Conservation (phyloP, 2,888 invertebrate species). For the Prionchulus punctatus region DNA sequence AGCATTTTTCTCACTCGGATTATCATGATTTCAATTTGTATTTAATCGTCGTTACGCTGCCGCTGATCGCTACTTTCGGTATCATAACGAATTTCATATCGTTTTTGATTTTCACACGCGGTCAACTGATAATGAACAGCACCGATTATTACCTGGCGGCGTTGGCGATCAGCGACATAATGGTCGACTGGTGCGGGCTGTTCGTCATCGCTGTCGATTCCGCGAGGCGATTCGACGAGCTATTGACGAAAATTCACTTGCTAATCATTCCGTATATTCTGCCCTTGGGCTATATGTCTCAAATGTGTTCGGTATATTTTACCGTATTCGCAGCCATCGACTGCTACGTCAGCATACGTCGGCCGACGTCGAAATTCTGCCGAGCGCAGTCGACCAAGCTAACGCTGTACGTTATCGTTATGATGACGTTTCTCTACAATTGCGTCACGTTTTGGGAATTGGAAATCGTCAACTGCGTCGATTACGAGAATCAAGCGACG, state of each 20-base stretch:
- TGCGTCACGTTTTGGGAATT: conserved; percentile 19
- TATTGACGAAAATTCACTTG: neutral
- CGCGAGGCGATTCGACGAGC: neutral
- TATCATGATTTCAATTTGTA: too few species aligned
- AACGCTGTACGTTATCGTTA: conserved; percentile 19
- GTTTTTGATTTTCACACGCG: conserved; percentile 26
- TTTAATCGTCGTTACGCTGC: conserved; percentile 9
- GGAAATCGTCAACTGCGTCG: neutral
- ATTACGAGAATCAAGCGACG: conserved; percentile 8
- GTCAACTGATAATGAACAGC: conserved; percentile 13
- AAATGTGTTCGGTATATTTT: conserved; percentile 30
- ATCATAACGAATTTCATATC: conserved; percentile 28
- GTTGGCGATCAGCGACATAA: conserved; percentile 26
- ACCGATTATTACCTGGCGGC: conserved; percentile 29
- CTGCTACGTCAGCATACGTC: conserved; percentile 22
- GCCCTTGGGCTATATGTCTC: conserved; percentile 31
- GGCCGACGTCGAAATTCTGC: conserved; percentile 19
- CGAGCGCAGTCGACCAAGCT: conserved; percentile 22
- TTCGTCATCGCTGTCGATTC: conserved; percentile 27
- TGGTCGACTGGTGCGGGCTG: conserved; percentile 29
- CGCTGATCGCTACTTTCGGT: conserved; percentile 20
- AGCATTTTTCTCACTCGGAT: too few species aligned
- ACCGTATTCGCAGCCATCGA: conserved; percentile 31
- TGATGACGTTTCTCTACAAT: conserved; percentile 26
- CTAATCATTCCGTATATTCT: conserved; percentile 23